phyloP scores from a whole-genome alignment of 2,113 vertebrate genomes.

The Pyxicephalus adspersus region DNA sequence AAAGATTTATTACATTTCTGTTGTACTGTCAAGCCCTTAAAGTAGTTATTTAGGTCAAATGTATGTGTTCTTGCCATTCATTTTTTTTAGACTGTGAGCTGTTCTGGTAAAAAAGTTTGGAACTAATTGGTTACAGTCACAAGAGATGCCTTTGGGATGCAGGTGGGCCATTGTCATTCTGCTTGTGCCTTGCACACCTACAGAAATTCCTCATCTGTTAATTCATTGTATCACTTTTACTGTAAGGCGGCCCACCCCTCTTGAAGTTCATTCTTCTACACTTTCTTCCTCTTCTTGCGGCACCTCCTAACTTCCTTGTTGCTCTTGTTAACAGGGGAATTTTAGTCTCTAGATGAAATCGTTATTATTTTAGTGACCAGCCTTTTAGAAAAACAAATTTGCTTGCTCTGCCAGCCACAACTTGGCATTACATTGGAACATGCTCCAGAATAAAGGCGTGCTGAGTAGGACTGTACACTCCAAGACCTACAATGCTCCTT shows the following conservation, averaged over 20 bases:
- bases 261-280: constrained; percentile 1
- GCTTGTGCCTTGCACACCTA: neutral
- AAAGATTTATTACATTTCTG: neutral
- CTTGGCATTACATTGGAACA: constrained; percentile 24
- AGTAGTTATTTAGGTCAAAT: neutral
- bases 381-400: constrained; percentile 8
- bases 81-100: neutral
- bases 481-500: constrained; percentile 20
- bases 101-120: neutral
- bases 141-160: too few species aligned
- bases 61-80: too few species aligned
- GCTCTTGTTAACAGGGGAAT: constrained; percentile 17
- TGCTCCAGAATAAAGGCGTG: constrained; percentile 6
- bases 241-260: neutral
- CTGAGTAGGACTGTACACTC: constrained; percentile 15
- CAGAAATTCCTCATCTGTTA: neutral
- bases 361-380: constrained; percentile 11
- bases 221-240: neutral
- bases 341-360: neutral
- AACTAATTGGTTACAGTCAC: neutral
- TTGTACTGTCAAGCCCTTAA: neutral
- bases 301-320: constrained; percentile 25
- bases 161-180: neutral
- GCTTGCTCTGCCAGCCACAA: constrained; percentile 14
- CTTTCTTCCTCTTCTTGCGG: constrained; percentile 24